Percentiles rank a stretch among this genome's conserved stretches.
Evolutionary conservation across 2,113 vertebrate genomes (phyloP).

Genomic region (Paedocypris sp.): DNA sequence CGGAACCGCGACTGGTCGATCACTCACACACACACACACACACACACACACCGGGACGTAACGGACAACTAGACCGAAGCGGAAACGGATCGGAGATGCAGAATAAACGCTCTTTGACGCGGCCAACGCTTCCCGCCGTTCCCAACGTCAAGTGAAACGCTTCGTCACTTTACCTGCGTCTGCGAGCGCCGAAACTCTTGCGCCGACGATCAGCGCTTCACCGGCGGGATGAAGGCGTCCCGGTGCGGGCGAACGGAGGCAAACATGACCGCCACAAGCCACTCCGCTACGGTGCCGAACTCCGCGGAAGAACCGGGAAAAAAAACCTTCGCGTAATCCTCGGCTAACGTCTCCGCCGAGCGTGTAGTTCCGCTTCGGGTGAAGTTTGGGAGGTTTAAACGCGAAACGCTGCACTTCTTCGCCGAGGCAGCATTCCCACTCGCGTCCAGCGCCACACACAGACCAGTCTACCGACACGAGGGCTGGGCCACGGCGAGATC

Average conservation of each 20-base stretch:
- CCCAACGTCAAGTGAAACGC: no score
- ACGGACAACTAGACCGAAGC: no score
- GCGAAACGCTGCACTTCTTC: constrained; percentile 56
- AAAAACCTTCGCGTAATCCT: constrained; percentile 38
- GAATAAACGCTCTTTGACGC: no score
- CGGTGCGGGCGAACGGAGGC: constrained; percentile 36
- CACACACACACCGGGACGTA: no score
- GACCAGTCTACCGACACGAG: constrained; percentile 62
- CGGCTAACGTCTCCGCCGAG: constrained; percentile 38
- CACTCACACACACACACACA: no score
- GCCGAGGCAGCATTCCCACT: constrained; percentile 53
- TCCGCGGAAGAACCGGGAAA: constrained; percentile 24
- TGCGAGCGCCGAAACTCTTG: background rate
- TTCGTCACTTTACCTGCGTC: background rate
- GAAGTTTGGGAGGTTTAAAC: constrained; percentile 50
- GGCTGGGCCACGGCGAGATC: constrained; percentile 77
- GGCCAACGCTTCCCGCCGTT: no score
- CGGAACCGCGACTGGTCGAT: no score
- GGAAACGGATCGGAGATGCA: no score
- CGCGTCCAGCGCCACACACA: constrained; percentile 72
- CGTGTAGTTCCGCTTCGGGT: constrained; percentile 53
- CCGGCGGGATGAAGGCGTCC: constrained; percentile 25
- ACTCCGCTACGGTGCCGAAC: constrained; percentile 20
- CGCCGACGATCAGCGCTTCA: background rate
- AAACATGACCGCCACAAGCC: constrained; percentile 42